These are phyloP conservation scores for Hirtodrosophila trivittata DNA, from an alignment of 2,888 invertebrate species.

Conservation along the genomic window DNA sequence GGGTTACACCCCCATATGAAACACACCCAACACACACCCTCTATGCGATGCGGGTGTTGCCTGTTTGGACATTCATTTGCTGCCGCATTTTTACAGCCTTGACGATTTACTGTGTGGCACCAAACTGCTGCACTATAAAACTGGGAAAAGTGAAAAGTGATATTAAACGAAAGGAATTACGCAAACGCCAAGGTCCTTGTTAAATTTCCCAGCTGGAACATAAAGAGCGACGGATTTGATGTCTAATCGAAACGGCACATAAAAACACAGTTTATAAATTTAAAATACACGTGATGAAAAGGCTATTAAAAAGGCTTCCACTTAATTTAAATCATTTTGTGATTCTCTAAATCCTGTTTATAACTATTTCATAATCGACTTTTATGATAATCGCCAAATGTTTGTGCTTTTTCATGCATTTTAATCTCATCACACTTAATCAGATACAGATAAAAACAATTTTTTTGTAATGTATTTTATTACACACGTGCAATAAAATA, in stretches of 20 bases:
- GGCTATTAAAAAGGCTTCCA: no score
- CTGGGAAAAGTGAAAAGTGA: slow-evolving; percentile 39
- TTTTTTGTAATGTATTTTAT: slow-evolving; percentile 55
- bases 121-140: slow-evolving; percentile 11
- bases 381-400: slow-evolving; percentile 31
- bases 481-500: slow-evolving; percentile 40
- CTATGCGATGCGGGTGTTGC: slow-evolving; percentile 33
- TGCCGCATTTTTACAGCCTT: slow-evolving; percentile 60
- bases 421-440: slow-evolving; percentile 60
- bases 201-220: no score
- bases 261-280: no score
- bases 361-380: no score
- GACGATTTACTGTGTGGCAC: slow-evolving; percentile 40
- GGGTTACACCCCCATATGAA: slow-evolving; percentile 39
- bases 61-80: slow-evolving; percentile 73
- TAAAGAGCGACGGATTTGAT: no score
- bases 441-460: slow-evolving; percentile 43
- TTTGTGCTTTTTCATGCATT: slow-evolving; percentile 18
- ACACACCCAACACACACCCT: slow-evolving; percentile 2
- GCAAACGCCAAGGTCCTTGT: no score
- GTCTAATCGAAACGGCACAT: no score
- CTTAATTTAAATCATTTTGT: no score
- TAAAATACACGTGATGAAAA: no score
- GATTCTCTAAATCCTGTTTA: no score
- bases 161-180: slow-evolving; percentile 45